phyloP scores from a whole-genome alignment of 1,140 invertebrate genomes.

The Halictus rubicundus region DNA sequence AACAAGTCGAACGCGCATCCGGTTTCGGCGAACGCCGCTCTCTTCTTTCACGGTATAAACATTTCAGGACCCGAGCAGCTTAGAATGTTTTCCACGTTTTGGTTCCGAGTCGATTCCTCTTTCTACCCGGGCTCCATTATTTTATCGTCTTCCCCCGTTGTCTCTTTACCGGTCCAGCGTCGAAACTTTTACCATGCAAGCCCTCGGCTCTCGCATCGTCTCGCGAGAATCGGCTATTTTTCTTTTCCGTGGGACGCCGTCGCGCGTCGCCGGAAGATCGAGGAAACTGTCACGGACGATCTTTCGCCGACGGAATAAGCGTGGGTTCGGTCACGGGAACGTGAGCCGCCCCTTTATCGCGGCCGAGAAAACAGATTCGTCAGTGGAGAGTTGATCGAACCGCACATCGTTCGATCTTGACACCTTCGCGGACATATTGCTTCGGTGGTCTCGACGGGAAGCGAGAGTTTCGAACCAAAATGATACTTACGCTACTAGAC shows the following conservation, averaged over 20 bases:
- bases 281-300: slow-evolving; percentile 41
- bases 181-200: slow-evolving; percentile 34
- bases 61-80: neutral
- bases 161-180: slow-evolving; percentile 1
- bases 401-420: neutral
- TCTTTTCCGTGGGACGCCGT: slow-evolving; percentile 16
- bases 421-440: neutral
- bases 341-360: slow-evolving; percentile 39
- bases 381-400: slow-evolving; percentile 8
- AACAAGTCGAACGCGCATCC: neutral
- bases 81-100: neutral
- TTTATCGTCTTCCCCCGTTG: neutral
- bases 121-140: slow-evolving; percentile 17
- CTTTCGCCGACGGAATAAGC: slow-evolving; percentile 28
- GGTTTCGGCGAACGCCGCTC: too few species aligned
- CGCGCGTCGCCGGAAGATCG: slow-evolving; percentile 12
- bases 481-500: too few species aligned
- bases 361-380: slow-evolving; percentile 41
- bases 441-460: too few species aligned
- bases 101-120: too few species aligned
- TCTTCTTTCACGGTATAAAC: too few species aligned
- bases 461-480: too few species aligned
- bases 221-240: slow-evolving; percentile 30
- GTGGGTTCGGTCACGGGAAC: neutral
- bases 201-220: slow-evolving; percentile 4